Conservation (phyloP, 1,140 invertebrate species). For the Brachionus paranguensis region DNA sequence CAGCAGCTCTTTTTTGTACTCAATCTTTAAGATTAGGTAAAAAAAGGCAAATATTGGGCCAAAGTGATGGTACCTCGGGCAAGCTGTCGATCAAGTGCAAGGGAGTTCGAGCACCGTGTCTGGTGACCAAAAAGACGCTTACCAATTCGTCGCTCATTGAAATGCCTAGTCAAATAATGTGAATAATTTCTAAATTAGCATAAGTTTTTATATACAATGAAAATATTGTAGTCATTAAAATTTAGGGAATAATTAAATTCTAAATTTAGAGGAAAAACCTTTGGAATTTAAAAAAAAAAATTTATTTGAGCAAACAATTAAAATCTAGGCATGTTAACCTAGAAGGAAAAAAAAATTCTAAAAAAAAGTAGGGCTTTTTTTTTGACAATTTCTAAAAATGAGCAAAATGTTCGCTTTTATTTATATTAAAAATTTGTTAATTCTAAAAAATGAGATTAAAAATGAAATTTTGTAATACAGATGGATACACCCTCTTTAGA, state of each 20-base stretch:
- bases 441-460: not conserved
- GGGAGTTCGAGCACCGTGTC: conserved; percentile 35
- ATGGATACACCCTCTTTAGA: not conserved
- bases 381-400: not conserved
- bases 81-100: not conserved
- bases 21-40: not conserved
- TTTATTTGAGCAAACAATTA: not conserved
- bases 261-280: not conserved
- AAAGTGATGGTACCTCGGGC: not conserved
- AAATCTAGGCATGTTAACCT: not conserved
- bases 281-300: not conserved
- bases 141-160: conserved; percentile 1
- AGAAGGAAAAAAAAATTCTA: not conserved
- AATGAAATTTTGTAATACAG: not conserved
- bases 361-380: no score
- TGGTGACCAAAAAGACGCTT: conserved; percentile 9
- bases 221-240: not conserved
- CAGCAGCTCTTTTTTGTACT: not conserved
- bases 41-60: not conserved
- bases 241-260: not conserved
- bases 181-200: not conserved
- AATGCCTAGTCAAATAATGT: not conserved
- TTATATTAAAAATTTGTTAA: not conserved
- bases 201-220: not conserved
- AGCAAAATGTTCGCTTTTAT: no score